Evolutionary conservation across 2,888 invertebrate genomes (phyloP).

Genomic region (Cosmorhoe ocellata): DNA sequence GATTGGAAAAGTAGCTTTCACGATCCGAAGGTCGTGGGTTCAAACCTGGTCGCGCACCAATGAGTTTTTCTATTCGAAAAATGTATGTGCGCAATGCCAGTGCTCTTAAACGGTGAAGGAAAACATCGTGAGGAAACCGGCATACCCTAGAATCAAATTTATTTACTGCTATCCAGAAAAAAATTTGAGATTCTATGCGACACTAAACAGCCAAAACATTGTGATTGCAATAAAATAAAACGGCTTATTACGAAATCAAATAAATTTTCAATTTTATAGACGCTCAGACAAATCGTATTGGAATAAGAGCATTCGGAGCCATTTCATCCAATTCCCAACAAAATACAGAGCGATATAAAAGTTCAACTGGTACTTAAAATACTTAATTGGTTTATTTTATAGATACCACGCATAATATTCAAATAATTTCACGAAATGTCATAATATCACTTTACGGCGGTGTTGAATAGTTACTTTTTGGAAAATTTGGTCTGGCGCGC

Average conservation of each 20-base stretch:
- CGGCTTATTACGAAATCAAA: background rate
- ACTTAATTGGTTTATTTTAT: constrained; percentile 38
- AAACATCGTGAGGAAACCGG: too few species aligned
- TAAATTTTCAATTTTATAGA: constrained; percentile 14
- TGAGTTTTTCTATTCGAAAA: too few species aligned
- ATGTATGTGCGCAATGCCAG: too few species aligned
- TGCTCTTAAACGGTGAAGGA: too few species aligned
- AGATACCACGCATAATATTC: constrained; percentile 41
- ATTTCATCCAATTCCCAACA: constrained; percentile 11
- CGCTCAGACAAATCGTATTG: constrained; percentile 1
- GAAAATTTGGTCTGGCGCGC: background rate
- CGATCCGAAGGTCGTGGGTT: too few species aligned
- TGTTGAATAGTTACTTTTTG: background rate
- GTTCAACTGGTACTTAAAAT: constrained; percentile 38
- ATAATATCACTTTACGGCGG: constrained; percentile 41
- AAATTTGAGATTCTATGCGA: background rate
- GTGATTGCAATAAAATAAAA: background rate
- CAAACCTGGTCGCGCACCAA: too few species aligned
- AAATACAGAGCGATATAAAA: constrained; percentile 23
- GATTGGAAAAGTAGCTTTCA: too few species aligned
- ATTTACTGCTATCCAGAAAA: too few species aligned
- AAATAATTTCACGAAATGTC: constrained; percentile 45
- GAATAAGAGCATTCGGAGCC: background rate
- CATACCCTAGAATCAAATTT: too few species aligned
- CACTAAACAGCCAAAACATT: background rate